A percentile compares a stretch with the other conserved stretches of the same genome.
These are phyloP conservation scores for Pygoscelis antarcticus DNA, from an alignment of 2,113 vertebrate species.

Conservation along the genomic window DNA sequence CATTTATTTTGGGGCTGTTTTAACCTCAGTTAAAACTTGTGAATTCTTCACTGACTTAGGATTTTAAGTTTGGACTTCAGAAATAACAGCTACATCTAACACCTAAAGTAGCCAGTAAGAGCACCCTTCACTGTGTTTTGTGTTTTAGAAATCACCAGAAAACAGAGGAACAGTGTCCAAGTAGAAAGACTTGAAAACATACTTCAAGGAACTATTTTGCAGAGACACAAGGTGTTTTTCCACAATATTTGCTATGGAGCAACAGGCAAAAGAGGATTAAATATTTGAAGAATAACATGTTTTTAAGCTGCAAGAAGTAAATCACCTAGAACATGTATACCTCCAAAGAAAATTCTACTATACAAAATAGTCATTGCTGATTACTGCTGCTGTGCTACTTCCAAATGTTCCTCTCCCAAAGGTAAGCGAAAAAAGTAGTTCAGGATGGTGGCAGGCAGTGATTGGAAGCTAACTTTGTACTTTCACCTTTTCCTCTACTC, in stretches of 20 bases:
- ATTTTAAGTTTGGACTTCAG: not conserved
- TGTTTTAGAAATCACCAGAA: not conserved
- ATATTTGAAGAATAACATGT: not conserved
- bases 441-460: not conserved
- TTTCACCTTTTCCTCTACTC: not conserved
- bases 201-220: not conserved
- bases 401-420: not conserved
- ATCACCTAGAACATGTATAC: not conserved
- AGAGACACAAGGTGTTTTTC: not conserved
- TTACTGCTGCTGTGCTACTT: not conserved
- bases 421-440: not conserved
- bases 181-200: not conserved
- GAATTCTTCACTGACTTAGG: not conserved
- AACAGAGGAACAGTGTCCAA: not conserved
- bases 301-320: not conserved
- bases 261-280: not conserved
- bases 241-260: not conserved
- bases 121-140: not conserved
- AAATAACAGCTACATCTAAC: not conserved
- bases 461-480: not conserved
- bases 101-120: not conserved
- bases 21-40: not conserved
- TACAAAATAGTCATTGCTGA: not conserved
- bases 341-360: not conserved
- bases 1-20: not conserved